These are phyloP conservation scores for Mimumesa dahlbomi DNA, from an alignment of 2,888 invertebrate genomes.

Conservation along the genomic window DNA sequence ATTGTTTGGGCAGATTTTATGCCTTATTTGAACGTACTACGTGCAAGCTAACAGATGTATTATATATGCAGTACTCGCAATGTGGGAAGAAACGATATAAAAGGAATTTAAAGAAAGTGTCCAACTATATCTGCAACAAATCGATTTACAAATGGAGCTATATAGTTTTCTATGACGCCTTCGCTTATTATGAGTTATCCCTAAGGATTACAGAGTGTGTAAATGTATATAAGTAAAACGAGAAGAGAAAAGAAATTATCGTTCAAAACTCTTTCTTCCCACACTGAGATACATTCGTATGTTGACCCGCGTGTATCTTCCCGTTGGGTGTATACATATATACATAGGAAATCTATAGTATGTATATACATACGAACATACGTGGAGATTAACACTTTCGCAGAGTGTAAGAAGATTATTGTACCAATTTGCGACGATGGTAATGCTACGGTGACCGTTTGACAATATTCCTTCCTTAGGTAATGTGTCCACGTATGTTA, in stretches of 20 bases:
- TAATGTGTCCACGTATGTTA: no score
- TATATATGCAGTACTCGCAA: slow-evolving; percentile 28
- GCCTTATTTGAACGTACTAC: slow-evolving; percentile 23
- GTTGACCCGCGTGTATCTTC: not conserved
- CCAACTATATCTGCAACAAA: not conserved
- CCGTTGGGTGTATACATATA: not conserved
- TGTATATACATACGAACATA: slow-evolving; percentile 29
- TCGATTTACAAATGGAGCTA: slow-evolving; percentile 5
- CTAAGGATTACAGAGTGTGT: slow-evolving; percentile 9
- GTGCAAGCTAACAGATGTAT: slow-evolving; percentile 40
- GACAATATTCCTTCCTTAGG: no score
- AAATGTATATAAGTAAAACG: slow-evolving; percentile 18
- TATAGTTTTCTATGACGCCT: slow-evolving; percentile 34
- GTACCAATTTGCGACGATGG: slow-evolving; percentile 40
- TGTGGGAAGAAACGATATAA: slow-evolving; percentile 34
- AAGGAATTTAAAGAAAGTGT: slow-evolving; percentile 15
- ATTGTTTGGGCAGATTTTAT: slow-evolving; percentile 33
- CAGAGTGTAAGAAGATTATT: slow-evolving; percentile 22
- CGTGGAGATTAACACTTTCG: slow-evolving; percentile 14
- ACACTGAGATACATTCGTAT: slow-evolving; percentile 9
- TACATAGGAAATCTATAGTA: slow-evolving; percentile 1
- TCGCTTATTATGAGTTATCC: slow-evolving; percentile 28
- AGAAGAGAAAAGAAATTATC: no score
- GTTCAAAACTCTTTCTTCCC: slow-evolving; percentile 46
- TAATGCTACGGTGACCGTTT: slow-evolving; percentile 52